These are phyloP conservation scores for Alethe castanea DNA, from an alignment of 2,113 vertebrate genomes.

Conservation along the genomic window DNA sequence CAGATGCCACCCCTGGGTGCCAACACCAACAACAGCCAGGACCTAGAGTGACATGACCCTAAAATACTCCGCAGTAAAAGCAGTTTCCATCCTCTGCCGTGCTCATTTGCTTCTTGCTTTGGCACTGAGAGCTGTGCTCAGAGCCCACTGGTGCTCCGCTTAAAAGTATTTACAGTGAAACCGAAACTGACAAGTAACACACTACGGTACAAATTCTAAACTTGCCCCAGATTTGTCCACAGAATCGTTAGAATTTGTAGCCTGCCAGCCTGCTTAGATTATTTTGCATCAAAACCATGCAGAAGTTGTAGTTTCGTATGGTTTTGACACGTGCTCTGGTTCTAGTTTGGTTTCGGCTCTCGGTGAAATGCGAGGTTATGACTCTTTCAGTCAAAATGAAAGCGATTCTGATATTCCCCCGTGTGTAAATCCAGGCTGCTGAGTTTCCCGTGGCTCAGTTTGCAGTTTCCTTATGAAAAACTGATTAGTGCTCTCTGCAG, in stretches of 20 bases:
- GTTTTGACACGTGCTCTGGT: slow-evolving; percentile 60
- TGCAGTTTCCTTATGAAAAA: slow-evolving; percentile 26
- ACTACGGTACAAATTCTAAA: slow-evolving; percentile 41
- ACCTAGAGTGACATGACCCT: background rate
- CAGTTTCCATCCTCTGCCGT: background rate
- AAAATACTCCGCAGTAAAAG: background rate
- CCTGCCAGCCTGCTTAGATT: slow-evolving; percentile 60
- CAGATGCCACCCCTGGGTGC: background rate
- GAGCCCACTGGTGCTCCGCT: background rate
- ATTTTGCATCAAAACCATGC: slow-evolving; percentile 55
- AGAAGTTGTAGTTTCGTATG: slow-evolving; percentile 12
- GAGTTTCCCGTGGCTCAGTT: slow-evolving; percentile 21
- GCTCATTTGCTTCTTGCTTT: rapidly evolving
- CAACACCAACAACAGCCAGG: rapidly evolving
- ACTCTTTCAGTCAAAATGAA: slow-evolving; percentile 58
- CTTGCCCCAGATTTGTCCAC: slow-evolving; percentile 60
- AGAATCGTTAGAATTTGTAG: slow-evolving; percentile 59
- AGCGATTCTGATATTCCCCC: slow-evolving; percentile 21
- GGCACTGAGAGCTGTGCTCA: background rate
- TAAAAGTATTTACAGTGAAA: slow-evolving; percentile 44
- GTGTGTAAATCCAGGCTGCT: slow-evolving; percentile 61
- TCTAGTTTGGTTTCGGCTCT: slow-evolving; percentile 51
- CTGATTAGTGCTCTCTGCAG: background rate
- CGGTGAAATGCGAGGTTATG: slow-evolving; percentile 41
- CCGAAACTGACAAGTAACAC: slow-evolving; percentile 50